These are phyloP conservation scores for Empis stercorea DNA, from an alignment of 2,888 invertebrate genomes.

Conservation along the genomic window DNA sequence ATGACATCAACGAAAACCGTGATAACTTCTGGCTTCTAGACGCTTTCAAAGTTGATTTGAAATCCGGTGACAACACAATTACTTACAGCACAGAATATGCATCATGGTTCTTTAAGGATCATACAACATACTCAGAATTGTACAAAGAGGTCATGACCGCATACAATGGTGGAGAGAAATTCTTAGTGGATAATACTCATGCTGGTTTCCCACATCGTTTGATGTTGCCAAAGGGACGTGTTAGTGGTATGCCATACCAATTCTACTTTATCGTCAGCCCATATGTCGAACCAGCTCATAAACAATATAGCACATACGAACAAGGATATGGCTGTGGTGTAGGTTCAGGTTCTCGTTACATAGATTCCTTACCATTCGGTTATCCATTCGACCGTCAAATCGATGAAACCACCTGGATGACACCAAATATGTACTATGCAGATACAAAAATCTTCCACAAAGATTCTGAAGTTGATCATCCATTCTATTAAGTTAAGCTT, in stretches of 20 bases:
- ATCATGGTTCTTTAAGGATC: constrained; percentile 48
- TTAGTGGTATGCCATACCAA: constrained; percentile 51
- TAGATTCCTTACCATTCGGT: constrained; percentile 53
- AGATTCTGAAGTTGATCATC: background rate
- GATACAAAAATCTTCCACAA: constrained; percentile 52
- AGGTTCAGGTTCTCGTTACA: constrained; percentile 40
- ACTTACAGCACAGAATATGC: constrained; percentile 54
- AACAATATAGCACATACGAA: constrained; percentile 38
- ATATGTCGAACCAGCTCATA: constrained; percentile 38
- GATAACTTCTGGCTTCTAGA: constrained; percentile 52
- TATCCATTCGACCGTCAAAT: constrained; percentile 62
- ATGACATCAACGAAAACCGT: constrained; percentile 46
- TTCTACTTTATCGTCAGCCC: constrained; percentile 51
- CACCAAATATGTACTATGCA: constrained; percentile 54
- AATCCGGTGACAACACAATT: constrained; percentile 51
- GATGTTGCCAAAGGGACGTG: constrained; percentile 55
- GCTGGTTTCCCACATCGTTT: constrained; percentile 60
- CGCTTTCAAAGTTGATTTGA: constrained; percentile 46
- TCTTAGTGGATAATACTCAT: constrained; percentile 42
- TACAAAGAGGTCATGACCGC: constrained; percentile 41
- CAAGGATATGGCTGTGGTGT: constrained; percentile 39
- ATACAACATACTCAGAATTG: constrained; percentile 48
- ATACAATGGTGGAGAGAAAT: constrained; percentile 39
- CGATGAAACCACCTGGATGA: constrained; percentile 44
- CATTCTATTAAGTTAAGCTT: background rate